phyloP scores from a whole-genome alignment of 2,113 vertebrate species.

The Nibea albiflora region DNA sequence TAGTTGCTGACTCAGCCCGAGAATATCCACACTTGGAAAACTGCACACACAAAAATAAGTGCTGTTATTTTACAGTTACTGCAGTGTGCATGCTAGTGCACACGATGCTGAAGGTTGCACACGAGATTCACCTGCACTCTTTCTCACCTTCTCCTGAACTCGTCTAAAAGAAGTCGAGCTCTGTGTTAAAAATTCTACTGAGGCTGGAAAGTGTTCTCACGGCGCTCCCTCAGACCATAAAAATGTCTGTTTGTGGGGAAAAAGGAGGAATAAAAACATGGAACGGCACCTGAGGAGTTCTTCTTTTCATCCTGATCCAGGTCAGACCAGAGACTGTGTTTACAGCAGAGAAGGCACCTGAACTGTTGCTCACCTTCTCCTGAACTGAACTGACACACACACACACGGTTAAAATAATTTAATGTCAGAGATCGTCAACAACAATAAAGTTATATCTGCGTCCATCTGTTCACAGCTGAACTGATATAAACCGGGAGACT shows the following conservation, averaged over 20 bases:
- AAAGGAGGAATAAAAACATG: too few relatives aligned
- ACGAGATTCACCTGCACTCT: background rate
- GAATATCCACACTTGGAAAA: background rate
- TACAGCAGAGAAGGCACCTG: background rate
- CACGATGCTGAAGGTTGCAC: background rate
- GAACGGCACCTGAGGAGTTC: too few relatives aligned
- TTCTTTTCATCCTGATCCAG: too few relatives aligned
- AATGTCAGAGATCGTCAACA: background rate
- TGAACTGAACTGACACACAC: background rate
- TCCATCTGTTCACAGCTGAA: background rate
- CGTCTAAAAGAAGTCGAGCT: constrained; percentile 12
- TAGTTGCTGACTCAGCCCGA: background rate
- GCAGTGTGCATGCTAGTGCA: constrained; percentile 1
- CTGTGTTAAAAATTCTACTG: background rate
- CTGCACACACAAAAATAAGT: background rate
- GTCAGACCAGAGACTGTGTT: too few relatives aligned
- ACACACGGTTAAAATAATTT: background rate
- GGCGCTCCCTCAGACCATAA: too few relatives aligned
- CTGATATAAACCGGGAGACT: background rate
- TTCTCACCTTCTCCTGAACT: constrained; percentile 10
- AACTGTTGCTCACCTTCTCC: background rate
- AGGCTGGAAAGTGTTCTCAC: too few relatives aligned
- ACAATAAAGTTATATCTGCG: background rate
- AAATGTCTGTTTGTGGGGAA: too few relatives aligned
- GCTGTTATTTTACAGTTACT: background rate